Base-by-base conservation (phyloP, 2,113 vertebrate species). In the Alligator mississippiensis region DNA sequence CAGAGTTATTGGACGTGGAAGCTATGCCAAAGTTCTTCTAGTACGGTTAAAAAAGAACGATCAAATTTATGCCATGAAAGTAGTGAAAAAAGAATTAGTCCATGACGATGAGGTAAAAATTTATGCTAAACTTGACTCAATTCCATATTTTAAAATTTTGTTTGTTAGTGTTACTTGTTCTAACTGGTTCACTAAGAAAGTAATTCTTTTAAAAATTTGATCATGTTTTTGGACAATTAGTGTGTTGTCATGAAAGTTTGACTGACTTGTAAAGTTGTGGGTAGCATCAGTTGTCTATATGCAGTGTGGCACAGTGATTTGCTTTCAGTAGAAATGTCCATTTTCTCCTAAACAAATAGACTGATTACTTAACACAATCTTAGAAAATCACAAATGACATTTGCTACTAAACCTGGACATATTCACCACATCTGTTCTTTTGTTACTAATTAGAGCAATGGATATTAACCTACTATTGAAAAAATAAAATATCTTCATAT, bases 11-110 rank as follows among this genome's bases (percentile, higher is more conserved):
- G 99, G 99, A 74, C 98, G 99, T 0, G 99, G 99, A 77, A 99
- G 99, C 97, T 99, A 99, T 5, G 99, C 99, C 97, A 99, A 99
- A 97, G 99, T 99, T 90, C 99, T 99, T 61, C 96, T 99, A 95
- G 99, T 99, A 47, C 98, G 99, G 75, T 98, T 99, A 77, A 99
- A 99, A 98, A 99, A 99, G 98, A 99, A 99, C 2, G 99, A 99
- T 77, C 99, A 99, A 84, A 96, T 98, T 60, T 99, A 99, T 5
- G 99, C 99, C 93, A 99, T 99, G 99, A 99, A 99, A 97, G 99
- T 99, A 90, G 99, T 99, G 95, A 99, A 99, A 97, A 99, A 99
- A 97, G 99, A 99, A 94, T 97, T 99, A 95, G 99, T 99, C 76
- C 99, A 99, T 0, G 99, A 99, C 1, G 99, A 99, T 3, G 99